Evolutionary conservation across 2,113 vertebrate species (phyloP).

Genomic region (Zosterops hypoxanthus): DNA sequence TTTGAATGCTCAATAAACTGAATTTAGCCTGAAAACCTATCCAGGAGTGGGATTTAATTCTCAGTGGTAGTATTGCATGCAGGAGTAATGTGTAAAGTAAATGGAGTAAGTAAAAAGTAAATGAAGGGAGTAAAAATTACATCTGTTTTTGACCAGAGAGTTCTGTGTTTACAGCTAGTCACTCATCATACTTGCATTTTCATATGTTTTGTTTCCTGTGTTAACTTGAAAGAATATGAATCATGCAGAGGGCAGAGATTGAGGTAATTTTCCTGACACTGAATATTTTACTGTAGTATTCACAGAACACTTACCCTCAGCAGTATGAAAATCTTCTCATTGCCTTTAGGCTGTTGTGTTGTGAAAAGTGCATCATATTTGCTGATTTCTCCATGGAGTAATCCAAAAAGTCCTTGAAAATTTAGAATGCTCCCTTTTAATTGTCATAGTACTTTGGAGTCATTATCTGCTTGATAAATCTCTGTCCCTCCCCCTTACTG

Average conservation of each 20-base stretch:
- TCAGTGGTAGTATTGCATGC: neutral
- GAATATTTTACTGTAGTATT: slow-evolving; percentile 55
- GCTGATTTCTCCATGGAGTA: neutral
- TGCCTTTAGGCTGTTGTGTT: slow-evolving; percentile 40
- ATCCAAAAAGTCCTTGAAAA: neutral
- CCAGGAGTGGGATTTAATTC: slow-evolving; percentile 1
- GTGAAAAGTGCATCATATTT: neutral
- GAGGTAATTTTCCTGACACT: slow-evolving; percentile 17
- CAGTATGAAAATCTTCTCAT: slow-evolving; percentile 34
- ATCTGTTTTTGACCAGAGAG: neutral
- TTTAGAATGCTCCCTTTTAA: neutral
- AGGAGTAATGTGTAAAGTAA: neutral
- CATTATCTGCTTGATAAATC: neutral
- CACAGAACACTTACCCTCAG: neutral
- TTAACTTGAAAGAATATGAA: slow-evolving; percentile 39
- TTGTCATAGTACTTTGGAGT: neutral
- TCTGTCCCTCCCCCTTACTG: neutral
- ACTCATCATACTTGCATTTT: slow-evolving; percentile 26
- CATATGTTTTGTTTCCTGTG: slow-evolving; percentile 59
- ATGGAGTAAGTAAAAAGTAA: neutral
- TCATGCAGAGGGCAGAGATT: slow-evolving; percentile 15
- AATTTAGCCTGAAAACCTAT: slow-evolving; percentile 54
- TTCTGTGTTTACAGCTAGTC: slow-evolving; percentile 12
- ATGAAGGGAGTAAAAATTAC: neutral
- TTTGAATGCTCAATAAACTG: neutral